Conservation (phyloP, 2,888 invertebrate species). For the Eubasilissa splendida region DNA sequence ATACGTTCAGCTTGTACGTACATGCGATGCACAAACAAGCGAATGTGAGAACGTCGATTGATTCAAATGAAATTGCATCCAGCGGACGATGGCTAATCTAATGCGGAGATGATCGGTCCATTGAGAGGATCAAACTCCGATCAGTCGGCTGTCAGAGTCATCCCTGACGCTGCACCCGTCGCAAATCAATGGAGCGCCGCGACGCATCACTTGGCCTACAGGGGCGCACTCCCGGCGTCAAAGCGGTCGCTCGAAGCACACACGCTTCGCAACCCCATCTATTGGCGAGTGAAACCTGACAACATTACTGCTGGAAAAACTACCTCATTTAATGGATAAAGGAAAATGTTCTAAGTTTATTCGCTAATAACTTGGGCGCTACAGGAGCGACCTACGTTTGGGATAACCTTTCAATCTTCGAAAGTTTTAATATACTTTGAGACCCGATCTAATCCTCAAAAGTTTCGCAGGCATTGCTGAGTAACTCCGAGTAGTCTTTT, state of each 20-base stretch:
- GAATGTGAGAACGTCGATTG: background rate
- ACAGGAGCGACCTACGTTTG: too few relatives aligned
- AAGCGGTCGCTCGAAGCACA: conserved; percentile 1
- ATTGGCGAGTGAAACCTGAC: too few relatives aligned
- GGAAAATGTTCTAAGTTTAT: too few relatives aligned
- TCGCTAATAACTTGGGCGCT: too few relatives aligned
- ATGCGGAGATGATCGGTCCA: conserved; percentile 1
- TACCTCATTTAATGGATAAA: too few relatives aligned
- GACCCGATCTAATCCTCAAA: too few relatives aligned
- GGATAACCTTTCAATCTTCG: too few relatives aligned
- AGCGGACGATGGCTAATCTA: background rate
- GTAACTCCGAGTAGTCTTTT: too few relatives aligned
- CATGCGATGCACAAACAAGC: background rate
- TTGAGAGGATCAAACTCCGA: conserved; percentile 9
- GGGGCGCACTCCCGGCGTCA: background rate
- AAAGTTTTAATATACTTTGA: too few relatives aligned
- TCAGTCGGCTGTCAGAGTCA: conserved; percentile 4
- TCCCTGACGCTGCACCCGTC: conserved; percentile 2
- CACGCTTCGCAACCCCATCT: background rate
- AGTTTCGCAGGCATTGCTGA: too few relatives aligned
- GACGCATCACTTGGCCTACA: background rate
- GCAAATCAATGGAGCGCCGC: conserved; percentile 4
- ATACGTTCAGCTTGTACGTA: background rate
- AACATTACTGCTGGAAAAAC: too few relatives aligned
- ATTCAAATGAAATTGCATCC: background rate